Evolutionary conservation across 1,140 invertebrate genomes (phyloP).

Genomic region (Drosophila nebulosa): DNA sequence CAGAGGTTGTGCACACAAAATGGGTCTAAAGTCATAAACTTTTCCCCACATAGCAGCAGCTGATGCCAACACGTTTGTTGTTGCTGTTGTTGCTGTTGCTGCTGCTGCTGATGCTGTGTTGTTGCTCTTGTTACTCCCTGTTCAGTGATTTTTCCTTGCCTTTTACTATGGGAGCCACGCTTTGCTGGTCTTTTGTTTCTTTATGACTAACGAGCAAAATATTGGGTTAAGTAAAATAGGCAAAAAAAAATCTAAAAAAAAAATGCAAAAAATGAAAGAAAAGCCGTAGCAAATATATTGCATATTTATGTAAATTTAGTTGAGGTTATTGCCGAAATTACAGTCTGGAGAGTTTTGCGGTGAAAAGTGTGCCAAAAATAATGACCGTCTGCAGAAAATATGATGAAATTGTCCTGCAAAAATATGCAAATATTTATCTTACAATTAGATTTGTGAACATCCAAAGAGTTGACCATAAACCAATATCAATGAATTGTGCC

Average conservation of each 20-base stretch:
- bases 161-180: conserved; percentile 62
- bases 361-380: background rate
- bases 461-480: too few relatives aligned
- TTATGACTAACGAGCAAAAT: conserved; percentile 72
- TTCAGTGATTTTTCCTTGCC: conserved; percentile 75
- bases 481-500: too few relatives aligned
- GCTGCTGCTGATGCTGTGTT: conserved; percentile 4
- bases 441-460: too few relatives aligned
- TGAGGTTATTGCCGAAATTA: conserved; percentile 28
- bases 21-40: conserved; percentile 78
- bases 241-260: background rate
- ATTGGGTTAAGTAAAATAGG: conserved; percentile 73
- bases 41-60: conserved; percentile 69
- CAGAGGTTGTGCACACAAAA: conserved; percentile 50
- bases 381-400: background rate
- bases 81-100: conserved; percentile 23
- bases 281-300: background rate
- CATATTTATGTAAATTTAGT: conserved; percentile 6
- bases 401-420: conserved; percentile 4
- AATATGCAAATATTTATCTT: background rate
- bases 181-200: conserved; percentile 64
- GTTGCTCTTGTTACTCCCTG: conserved; percentile 49
- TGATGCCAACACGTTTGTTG: conserved; percentile 61
- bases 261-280: conserved; percentile 11
- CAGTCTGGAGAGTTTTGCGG: conserved; percentile 14